A percentile compares a stretch with the other conserved stretches of the same genome.
These are phyloP conservation scores for Alca torda DNA, from an alignment of 2,797 vertebrate species.

Conservation along the genomic window DNA sequence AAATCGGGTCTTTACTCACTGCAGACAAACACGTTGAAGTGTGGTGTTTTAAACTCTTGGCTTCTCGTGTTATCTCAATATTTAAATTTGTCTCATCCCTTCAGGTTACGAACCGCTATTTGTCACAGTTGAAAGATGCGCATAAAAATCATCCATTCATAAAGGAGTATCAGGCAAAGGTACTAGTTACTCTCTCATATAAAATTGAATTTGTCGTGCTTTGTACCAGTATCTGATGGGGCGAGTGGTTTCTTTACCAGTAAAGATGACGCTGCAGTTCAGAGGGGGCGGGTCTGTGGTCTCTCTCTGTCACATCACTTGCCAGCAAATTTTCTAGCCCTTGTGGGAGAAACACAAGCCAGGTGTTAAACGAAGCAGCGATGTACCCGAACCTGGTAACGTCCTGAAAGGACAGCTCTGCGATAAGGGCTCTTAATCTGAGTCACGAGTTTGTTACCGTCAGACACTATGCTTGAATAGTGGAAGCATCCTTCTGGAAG, in stretches of 20 bases:
- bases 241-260: neutral
- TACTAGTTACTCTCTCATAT: neutral
- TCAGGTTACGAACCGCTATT: conserved; percentile 94
- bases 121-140: conserved; percentile 94
- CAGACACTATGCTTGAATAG: neutral
- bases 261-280: fast-evolving
- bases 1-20: neutral
- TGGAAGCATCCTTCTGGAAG: neutral
- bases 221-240: fast-evolving
- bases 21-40: no score
- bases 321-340: neutral
- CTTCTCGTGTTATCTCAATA: fast-evolving
- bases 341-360: neutral
- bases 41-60: neutral
- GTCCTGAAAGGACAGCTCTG: neutral
- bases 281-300: fast-evolving
- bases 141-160: conserved; percentile 92
- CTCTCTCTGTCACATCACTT: fast-evolving
- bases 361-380: neutral
- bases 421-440: fast-evolving
- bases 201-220: fast-evolving
- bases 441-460: neutral
- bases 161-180: conserved; percentile 93
- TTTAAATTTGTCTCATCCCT: neutral
- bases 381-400: fast-evolving